Base-by-base conservation (phyloP, 2,113 vertebrate species). In the Caloenas nicobarica region DNA sequence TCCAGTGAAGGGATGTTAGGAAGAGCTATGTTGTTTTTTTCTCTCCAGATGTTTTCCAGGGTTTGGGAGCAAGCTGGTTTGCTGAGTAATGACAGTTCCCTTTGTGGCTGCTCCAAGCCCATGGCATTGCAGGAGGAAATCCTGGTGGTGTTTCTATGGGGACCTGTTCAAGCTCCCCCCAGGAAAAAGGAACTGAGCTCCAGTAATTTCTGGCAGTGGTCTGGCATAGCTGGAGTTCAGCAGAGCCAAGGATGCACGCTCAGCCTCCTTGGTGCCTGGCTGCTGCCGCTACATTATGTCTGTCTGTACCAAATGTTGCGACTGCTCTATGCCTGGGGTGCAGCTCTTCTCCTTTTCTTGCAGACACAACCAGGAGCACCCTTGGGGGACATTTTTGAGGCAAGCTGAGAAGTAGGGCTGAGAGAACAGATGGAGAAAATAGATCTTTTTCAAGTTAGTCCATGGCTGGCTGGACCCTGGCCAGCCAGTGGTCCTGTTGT, bases 221-320 rank as follows among this genome's bases (percentile, higher is more conserved):
- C 28, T 86, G 65, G 51, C 50, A 73, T 42, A 68, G 36, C 50
- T 64, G 1, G 4, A 81, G 65, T 60, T 86, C 38, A 68, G 51
- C 42, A 54, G 42, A 56, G 31, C 14, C 0, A 10, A 69, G 64
- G 58, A 53, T 83, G 80, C 36, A 93, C 36, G 25, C 31, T 23
- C 33, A 69, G 60, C 28, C 40, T 88, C 58, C 46, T n/a, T 36
- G 64, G 16, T 66, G 66, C 69, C 60, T 88, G 72, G 42, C 33
- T 81, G 76, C 56, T 91, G 81, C 88, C 34, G 26, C 28, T 31
- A 34, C 26, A 15, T 57, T 29, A 10, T 62, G 26, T 64, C n/a
- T 12, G 12, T 42, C 69, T 2, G 0, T n/a, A 24, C 46, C 61
- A 2, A 4, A 19, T 4, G 3, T 44, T 25, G 26, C 0, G 7